Base-by-base conservation (phyloP, 2,113 vertebrate genomes). In the Euleptes europaea region DNA sequence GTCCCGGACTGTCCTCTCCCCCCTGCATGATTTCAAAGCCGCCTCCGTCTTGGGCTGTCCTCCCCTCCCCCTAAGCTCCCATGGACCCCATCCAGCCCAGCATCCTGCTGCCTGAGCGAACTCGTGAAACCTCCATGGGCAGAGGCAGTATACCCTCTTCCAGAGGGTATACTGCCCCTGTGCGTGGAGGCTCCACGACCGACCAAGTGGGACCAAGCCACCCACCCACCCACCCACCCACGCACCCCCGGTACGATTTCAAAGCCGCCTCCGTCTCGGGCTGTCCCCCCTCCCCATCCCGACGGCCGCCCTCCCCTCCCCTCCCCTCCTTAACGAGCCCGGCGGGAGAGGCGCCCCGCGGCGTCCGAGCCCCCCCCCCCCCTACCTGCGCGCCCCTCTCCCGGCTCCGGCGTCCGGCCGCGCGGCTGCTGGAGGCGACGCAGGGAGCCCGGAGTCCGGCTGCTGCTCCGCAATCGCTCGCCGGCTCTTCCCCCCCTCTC, bases 361-460 rank as follows among this genome's bases (percentile, higher is more conserved):
- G 82, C 90, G 85, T 82, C 83, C 90, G 88, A 88, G 81, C 90
- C 84, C 88, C 85, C 92, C 89, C 44, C 90, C 84, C 88, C 85
- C 93, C 88, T 94, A 94, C 93, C 94, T 94, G 94, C 86, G 90
- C 74, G 76, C 84, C 63, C 65, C 83, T 84, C 88, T 94, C 84
- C 90, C 92, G 93, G 92, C 86, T 89, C 91, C 90, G 89, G 92
- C 92, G 92, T 88, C 88, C 19, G 21, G 73, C 13, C 69, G 85
- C 60, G 60, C 74, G 73, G 74, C 63, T 9, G 83, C 65, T 84
- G 73, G 82, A 90, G 80, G 85, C 72, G 60, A 40, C 90, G 69
- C 85, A 89, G 87, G 84, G 91, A 92, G 90, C 86, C 93, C 90
- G 93, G 94, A 93, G 74, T 51, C 83, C 74, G 65, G 74, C 63